Conservation (phyloP, 2,113 vertebrate genomes). For the Oreochromis spilurus region DNA sequence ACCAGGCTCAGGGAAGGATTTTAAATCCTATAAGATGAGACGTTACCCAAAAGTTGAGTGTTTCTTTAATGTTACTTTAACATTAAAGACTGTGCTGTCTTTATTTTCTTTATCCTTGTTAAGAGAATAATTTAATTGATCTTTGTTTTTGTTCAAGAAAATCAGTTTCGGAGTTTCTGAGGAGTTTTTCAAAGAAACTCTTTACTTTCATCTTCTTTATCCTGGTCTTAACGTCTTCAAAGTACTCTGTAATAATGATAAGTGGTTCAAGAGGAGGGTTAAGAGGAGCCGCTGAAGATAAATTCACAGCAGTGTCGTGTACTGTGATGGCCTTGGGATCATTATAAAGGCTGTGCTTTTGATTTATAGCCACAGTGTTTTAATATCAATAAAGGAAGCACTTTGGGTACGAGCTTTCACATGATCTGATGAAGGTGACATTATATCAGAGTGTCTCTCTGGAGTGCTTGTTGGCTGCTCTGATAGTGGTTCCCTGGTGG, state of each 20-base stretch:
- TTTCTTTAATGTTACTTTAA: neutral
- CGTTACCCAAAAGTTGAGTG: neutral
- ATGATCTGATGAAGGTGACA: neutral
- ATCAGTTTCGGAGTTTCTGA: neutral
- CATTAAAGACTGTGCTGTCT: neutral
- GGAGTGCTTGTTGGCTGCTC: neutral
- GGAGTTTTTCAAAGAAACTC: neutral
- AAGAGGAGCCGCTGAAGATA: neutral
- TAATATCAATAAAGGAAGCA: neutral
- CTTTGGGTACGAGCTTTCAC: neutral
- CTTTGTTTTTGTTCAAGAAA: neutral
- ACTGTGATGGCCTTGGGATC: neutral
- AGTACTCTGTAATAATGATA: neutral
- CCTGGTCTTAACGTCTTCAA: neutral
- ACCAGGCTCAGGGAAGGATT: neutral
- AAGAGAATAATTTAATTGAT: neutral
- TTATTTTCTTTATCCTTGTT: neutral
- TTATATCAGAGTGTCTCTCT: neutral
- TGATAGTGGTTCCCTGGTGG: neutral
- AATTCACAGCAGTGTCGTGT: neutral
- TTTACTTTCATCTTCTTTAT: neutral
- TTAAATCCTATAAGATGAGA: neutral
- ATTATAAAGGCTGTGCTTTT: neutral
- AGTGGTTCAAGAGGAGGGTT: neutral
- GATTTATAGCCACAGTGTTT: neutral